Conservation (phyloP, 2,797 vertebrate species). For the Esox masquinongy region DNA sequence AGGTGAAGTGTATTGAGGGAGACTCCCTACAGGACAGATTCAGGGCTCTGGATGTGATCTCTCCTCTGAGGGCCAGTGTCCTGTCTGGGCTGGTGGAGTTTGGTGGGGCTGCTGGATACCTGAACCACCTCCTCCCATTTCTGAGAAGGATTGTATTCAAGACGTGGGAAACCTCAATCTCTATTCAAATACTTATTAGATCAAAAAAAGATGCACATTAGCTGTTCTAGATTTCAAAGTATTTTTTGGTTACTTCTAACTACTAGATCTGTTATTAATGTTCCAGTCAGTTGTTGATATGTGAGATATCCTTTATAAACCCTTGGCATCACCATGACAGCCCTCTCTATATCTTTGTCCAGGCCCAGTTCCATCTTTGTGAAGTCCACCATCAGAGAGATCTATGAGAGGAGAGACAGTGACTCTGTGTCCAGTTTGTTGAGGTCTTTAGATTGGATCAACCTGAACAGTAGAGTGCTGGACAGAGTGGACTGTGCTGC, state of each 20-base stretch:
- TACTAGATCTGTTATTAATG: neutral
- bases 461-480: slow-evolving; percentile 54
- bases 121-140: slow-evolving; percentile 25
- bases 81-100: too few relatives aligned
- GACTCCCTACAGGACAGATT: too few relatives aligned
- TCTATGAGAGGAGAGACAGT: slow-evolving; percentile 28
- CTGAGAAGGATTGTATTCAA: slow-evolving; percentile 29
- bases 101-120: too few relatives aligned
- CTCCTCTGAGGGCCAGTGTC: too few relatives aligned
- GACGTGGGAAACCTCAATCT: neutral
- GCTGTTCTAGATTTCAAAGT: too few relatives aligned
- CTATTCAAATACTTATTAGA: neutral
- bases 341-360: neutral
- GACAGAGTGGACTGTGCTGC: slow-evolving; percentile 52
- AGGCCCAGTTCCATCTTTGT: slow-evolving; percentile 34
- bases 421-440: slow-evolving; percentile 43
- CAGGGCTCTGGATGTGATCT: too few relatives aligned
- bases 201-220: too few relatives aligned
- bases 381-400: slow-evolving; percentile 35
- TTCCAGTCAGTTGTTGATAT: neutral
- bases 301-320: neutral
- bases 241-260: too few relatives aligned
- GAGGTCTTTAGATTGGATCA: slow-evolving; percentile 46
- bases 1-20: too few relatives aligned
- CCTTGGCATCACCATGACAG: neutral